These are phyloP conservation scores for Acheta domesticus DNA, from an alignment of 2,888 invertebrate species.

Conservation along the genomic window DNA sequence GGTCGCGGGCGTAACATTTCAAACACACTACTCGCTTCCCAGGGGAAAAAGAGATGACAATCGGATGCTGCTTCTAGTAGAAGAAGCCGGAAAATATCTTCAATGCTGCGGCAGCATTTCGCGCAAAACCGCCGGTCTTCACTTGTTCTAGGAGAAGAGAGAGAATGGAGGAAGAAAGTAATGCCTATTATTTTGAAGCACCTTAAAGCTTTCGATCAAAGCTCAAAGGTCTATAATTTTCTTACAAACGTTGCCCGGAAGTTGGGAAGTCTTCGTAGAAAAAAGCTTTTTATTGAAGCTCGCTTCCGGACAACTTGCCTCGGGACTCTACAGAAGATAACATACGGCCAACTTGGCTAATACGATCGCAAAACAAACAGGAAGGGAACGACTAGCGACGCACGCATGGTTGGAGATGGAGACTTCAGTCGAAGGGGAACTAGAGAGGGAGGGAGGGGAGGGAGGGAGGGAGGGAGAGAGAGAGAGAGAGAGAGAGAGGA, in stretches of 20 bases:
- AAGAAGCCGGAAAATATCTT: too few relatives aligned
- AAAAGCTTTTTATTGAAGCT: conserved; percentile 18
- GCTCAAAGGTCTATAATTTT: background rate
- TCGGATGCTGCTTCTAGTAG: too few relatives aligned
- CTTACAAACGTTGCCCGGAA: background rate
- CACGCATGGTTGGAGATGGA: background rate
- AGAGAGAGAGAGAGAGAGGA: too few relatives aligned
- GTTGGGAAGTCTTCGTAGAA: background rate
- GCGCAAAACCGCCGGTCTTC: too few relatives aligned
- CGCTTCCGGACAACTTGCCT: background rate
- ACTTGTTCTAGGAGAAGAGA: too few relatives aligned
- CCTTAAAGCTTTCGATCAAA: background rate
- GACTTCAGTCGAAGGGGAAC: background rate
- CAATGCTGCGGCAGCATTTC: too few relatives aligned
- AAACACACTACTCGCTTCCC: too few relatives aligned
- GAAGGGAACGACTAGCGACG: background rate
- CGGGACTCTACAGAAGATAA: conserved; percentile 3
- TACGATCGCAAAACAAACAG: conserved; percentile 10
- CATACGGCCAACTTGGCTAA: background rate
- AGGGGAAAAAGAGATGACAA: too few relatives aligned
- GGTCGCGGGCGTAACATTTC: too few relatives aligned
- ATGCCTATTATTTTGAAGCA: background rate
- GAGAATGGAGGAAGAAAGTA: background rate
- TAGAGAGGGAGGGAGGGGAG: too few relatives aligned
- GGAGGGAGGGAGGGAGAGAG: too few relatives aligned